Evolutionary conservation across 2,888 invertebrate genomes (phyloP).

Genomic region (Meiosimyza decipiens): DNA sequence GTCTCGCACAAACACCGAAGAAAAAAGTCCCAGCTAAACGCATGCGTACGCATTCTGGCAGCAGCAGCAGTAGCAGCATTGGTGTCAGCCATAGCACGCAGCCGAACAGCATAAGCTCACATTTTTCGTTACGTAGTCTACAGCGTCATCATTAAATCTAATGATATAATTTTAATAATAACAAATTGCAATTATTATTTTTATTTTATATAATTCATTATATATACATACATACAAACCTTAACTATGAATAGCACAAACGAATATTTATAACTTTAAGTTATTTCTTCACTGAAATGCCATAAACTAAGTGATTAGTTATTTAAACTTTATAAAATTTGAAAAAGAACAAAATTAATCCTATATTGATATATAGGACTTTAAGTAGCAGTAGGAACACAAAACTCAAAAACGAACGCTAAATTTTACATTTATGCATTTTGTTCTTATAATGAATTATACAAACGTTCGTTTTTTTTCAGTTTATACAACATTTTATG

Average conservation of each 20-base stretch:
- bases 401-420: no score
- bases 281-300: conserved; percentile 57
- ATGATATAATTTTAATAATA: not conserved
- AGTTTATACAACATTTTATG: conserved; percentile 2
- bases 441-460: conserved; percentile 12
- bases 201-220: conserved; percentile 32
- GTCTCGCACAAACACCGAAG: conserved; percentile 64
- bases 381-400: no score
- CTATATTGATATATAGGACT: no score
- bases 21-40: conserved; percentile 63
- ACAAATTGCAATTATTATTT: conserved; percentile 26
- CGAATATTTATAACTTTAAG: conserved; percentile 52
- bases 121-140: conserved; percentile 46
- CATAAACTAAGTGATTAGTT: conserved; percentile 65
- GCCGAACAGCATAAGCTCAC: conserved; percentile 48
- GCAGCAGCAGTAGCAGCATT: conserved; percentile 36
- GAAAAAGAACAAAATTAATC: no score
- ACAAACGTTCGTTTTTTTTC: not conserved
- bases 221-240: conserved; percentile 14
- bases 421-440: conserved; percentile 5
- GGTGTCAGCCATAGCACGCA: conserved; percentile 44
- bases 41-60: conserved; percentile 58
- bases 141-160: conserved; percentile 42
- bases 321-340: conserved; percentile 45
- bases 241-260: conserved; percentile 26